Evolutionary conservation across 35 echinoderm and acorn worm genomes (phyloP).

Genomic region (Chiridota heheva): DNA sequence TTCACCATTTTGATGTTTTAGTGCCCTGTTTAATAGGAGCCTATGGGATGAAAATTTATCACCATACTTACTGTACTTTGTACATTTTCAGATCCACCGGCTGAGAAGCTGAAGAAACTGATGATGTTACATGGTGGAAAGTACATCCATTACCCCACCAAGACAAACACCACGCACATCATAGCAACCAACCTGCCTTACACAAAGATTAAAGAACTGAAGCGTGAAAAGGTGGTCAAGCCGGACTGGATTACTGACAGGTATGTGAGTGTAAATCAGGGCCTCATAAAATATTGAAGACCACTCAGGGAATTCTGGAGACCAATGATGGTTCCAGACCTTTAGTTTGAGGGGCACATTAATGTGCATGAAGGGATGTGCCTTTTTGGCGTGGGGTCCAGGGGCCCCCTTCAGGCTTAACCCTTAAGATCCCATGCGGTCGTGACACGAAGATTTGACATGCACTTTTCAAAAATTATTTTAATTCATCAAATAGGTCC

Average conservation of each 20-base stretch:
- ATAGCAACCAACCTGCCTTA: constrained; percentile 91
- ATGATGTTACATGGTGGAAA: constrained; percentile 94
- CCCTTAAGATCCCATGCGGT: too few species aligned
- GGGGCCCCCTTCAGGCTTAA: too few species aligned
- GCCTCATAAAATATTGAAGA: background rate
- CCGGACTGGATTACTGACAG: constrained; percentile 96
- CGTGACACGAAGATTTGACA: too few species aligned
- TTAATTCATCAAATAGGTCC: too few species aligned
- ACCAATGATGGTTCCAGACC: too few species aligned
- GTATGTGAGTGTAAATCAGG: constrained; percentile 45
- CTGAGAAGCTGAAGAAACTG: constrained; percentile 78
- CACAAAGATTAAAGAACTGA: constrained; percentile 82
- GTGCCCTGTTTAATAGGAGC: background rate
- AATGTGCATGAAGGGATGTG: too few species aligned
- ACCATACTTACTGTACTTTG: background rate
- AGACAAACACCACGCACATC: constrained; percentile 87
- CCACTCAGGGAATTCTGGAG: too few species aligned
- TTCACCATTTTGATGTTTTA: background rate
- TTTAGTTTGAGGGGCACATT: too few species aligned
- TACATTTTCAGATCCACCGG: constrained; percentile 68
- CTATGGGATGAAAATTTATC: background rate
- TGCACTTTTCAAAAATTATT: too few species aligned
- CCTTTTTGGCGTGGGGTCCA: too few species aligned
- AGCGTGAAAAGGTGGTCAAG: constrained; percentile 83
- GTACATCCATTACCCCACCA: constrained; percentile 75